Evolutionary conservation across 2,113 vertebrate species (phyloP).

Genomic region (Datnioides undecimradiatus): DNA sequence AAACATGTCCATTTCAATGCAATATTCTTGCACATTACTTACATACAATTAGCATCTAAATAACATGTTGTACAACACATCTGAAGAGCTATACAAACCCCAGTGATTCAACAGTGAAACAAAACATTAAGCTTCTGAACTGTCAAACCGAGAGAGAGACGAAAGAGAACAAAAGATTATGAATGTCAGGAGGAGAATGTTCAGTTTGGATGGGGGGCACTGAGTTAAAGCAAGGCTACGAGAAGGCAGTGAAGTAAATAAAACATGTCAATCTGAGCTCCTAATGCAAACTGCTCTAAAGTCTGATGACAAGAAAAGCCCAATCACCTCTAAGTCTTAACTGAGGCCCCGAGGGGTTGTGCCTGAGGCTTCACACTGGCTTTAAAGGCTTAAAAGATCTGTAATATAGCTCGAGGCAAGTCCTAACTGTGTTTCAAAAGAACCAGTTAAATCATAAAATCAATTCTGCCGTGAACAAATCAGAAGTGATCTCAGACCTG

Average conservation of each 20-base stretch:
- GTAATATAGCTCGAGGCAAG: neutral
- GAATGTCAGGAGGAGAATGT: conserved; percentile 5
- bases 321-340: conserved; percentile 28
- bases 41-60: neutral
- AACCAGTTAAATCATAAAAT: conserved; percentile 19
- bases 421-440: conserved; percentile 42
- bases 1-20: neutral
- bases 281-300: conserved; percentile 22
- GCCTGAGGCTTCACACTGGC: conserved; percentile 33
- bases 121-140: neutral
- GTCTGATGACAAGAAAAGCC: conserved; percentile 23
- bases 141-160: neutral
- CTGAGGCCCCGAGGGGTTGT: neutral
- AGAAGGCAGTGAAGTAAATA: conserved; percentile 20
- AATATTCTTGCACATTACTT: neutral
- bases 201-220: neutral
- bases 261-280: conserved; percentile 16
- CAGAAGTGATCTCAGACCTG: conserved; percentile 12
- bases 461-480: conserved; percentile 21
- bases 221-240: neutral
- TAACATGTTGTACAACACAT: neutral
- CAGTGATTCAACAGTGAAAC: neutral
- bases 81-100: neutral
- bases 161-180: neutral
- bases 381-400: conserved; percentile 47